Percentiles rank a stretch among this genome's conserved stretches.
Evolutionary conservation across 2,888 invertebrate species (phyloP).

Genomic region (Sialis fuliginosa): DNA sequence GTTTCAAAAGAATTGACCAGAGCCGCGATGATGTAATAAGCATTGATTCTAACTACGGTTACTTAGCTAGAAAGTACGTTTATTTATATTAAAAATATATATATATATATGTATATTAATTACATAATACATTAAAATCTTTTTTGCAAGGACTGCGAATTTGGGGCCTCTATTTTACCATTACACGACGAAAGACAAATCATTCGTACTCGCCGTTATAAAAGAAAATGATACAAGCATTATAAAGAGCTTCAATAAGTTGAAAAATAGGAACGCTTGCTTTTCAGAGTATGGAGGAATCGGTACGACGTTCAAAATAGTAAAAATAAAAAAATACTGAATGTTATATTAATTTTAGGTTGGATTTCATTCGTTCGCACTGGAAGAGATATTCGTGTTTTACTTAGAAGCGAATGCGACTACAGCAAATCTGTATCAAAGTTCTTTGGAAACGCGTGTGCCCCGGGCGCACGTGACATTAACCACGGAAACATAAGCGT

Average conservation of each 20-base stretch:
- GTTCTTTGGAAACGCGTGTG: slow-evolving; percentile 39
- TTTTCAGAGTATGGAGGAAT: slow-evolving; percentile 50
- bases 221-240: slow-evolving; percentile 21
- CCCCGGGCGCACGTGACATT: slow-evolving; percentile 35
- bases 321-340: neutral
- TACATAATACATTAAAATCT: neutral
- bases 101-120: too few relatives aligned
- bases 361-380: slow-evolving; percentile 42
- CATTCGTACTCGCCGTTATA: slow-evolving; percentile 36
- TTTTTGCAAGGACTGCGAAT: slow-evolving; percentile 30
- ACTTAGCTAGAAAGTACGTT: slow-evolving; percentile 40
- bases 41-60: slow-evolving; percentile 43
- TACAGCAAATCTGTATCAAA: slow-evolving; percentile 34
- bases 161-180: slow-evolving; percentile 37
- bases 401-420: slow-evolving; percentile 32
- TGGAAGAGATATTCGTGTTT: slow-evolving; percentile 28
- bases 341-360: slow-evolving; percentile 20
- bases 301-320: slow-evolving; percentile 21
- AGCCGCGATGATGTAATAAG: slow-evolving; percentile 36
- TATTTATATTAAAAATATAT: too few relatives aligned
- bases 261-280: slow-evolving; percentile 37
- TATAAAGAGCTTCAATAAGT: slow-evolving; percentile 33
- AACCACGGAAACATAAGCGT: slow-evolving; percentile 23
- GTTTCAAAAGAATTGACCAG: slow-evolving; percentile 32
- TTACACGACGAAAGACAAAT: slow-evolving; percentile 26